Percentiles rank a stretch among this genome's conserved stretches.
Evolutionary conservation across 1,140 invertebrate species (phyloP).

Genomic region (Zaprionus nigranus): DNA sequence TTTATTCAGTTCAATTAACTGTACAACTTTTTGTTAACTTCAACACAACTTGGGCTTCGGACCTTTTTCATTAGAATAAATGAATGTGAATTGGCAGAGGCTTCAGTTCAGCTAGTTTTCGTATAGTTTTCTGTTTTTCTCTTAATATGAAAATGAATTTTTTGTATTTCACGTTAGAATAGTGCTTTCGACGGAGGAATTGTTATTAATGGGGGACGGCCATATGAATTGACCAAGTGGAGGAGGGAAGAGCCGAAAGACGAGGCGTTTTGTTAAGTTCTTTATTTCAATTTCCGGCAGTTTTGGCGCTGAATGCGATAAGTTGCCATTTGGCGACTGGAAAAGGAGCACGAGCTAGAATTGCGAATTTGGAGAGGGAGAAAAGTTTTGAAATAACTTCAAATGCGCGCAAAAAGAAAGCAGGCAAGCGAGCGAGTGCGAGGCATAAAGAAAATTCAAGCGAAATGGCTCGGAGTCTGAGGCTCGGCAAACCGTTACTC

Average conservation of each 20-base stretch:
- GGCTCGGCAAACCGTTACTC: slow-evolving; percentile 40
- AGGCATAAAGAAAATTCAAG: slow-evolving; percentile 49
- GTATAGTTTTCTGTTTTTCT: slow-evolving; percentile 13
- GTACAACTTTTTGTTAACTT: background rate
- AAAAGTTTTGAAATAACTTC: slow-evolving; percentile 57
- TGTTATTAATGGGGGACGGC: slow-evolving; percentile 46
- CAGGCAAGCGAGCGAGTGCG: slow-evolving; percentile 12
- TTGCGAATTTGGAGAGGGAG: background rate
- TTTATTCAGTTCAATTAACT: background rate
- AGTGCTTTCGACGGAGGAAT: slow-evolving; percentile 27
- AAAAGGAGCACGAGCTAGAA: slow-evolving; percentile 32
- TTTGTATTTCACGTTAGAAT: slow-evolving; percentile 21
- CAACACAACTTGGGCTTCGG: background rate
- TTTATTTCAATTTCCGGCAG: slow-evolving; percentile 61
- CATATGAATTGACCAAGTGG: slow-evolving; percentile 29
- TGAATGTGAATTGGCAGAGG: slow-evolving; percentile 11
- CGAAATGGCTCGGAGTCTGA: slow-evolving; percentile 36
- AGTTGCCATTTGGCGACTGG: slow-evolving; percentile 52
- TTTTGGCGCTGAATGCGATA: slow-evolving; percentile 53
- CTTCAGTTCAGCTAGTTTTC: background rate
- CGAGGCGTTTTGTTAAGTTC: slow-evolving; percentile 30
- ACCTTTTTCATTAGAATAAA: slow-evolving; percentile 19
- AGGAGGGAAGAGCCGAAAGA: background rate
- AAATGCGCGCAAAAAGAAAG: slow-evolving; percentile 41
- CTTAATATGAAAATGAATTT: slow-evolving; percentile 31